A percentile compares a stretch with the other conserved stretches of the same genome.
These are phyloP conservation scores for Spinus olivaceus DNA, from an alignment of 2,797 vertebrate species.

Conservation along the genomic window DNA sequence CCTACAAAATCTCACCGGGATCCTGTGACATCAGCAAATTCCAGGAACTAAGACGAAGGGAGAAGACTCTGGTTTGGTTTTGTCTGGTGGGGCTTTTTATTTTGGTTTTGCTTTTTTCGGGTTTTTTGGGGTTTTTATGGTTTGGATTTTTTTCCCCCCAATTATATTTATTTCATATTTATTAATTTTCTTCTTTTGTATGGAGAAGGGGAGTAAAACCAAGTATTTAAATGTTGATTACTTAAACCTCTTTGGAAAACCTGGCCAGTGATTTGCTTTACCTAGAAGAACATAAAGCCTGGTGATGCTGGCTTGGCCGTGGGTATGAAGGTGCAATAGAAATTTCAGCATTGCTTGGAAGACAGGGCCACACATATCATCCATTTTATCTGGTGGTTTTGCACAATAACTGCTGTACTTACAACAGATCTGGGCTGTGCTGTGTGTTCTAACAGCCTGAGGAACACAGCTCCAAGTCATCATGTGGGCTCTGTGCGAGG, in stretches of 20 bases:
- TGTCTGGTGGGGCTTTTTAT: neutral
- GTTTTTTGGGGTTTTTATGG: neutral
- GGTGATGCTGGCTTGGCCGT: no score
- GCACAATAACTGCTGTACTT: neutral
- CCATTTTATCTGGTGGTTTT: fast-evolving
- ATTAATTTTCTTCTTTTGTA: neutral
- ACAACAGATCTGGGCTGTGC: fast-evolving
- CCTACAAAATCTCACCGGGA: no score
- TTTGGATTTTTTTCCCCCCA: neutral
- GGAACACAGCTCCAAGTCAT: neutral
- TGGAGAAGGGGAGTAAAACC: neutral
- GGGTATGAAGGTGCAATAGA: neutral
- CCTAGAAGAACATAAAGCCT: neutral
- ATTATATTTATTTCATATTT: neutral
- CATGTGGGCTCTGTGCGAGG: fast-evolving
- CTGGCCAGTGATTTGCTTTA: neutral
- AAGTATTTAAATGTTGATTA: fast-evolving
- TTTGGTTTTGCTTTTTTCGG: neutral
- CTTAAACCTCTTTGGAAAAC: neutral
- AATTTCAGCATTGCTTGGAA: neutral
- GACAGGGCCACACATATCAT: fast-evolving
- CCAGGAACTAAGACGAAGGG: neutral
- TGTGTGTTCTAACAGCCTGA: neutral
- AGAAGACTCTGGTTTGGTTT: neutral
- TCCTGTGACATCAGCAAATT: neutral